Evolutionary conservation across 2,797 vertebrate species (phyloP).

Genomic region (Eremophila alpestris): DNA sequence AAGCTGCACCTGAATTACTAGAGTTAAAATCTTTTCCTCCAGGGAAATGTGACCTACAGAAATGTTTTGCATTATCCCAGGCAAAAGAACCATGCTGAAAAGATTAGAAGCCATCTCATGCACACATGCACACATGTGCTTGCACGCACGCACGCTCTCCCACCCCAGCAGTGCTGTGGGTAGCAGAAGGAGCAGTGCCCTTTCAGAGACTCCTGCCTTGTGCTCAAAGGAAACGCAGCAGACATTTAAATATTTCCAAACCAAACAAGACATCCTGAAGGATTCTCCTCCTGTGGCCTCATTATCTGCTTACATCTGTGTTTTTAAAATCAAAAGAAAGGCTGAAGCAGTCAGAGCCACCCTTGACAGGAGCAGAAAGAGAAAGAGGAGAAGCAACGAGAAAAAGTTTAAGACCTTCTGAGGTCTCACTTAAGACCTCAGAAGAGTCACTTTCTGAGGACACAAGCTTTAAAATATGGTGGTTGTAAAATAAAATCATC

Average conservation of each 20-base stretch:
- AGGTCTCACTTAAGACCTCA: no score
- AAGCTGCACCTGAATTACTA: constrained; percentile 12
- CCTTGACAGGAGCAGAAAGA: neutral
- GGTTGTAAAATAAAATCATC: neutral
- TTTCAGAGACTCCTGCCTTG: constrained; percentile 52
- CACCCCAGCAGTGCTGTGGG: neutral
- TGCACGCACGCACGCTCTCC: neutral
- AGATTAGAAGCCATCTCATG: constrained; percentile 25
- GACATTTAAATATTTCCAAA: constrained; percentile 79
- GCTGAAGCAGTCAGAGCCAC: neutral
- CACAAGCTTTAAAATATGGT: neutral
- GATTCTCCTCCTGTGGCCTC: constrained; percentile 72
- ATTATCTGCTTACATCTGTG: constrained; percentile 65
- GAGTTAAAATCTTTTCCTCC: constrained; percentile 2
- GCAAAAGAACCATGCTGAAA: constrained; percentile 31
- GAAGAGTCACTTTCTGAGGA: neutral
- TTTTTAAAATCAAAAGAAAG: constrained; percentile 62
- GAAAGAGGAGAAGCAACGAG: neutral
- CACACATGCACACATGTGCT: neutral
- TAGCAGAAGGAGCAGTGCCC: constrained; percentile 36
- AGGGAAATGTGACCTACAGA: neutral
- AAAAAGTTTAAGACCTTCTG: neutral
- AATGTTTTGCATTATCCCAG: constrained; percentile 1
- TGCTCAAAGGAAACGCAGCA: constrained; percentile 75
- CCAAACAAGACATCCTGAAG: constrained; percentile 78